These are phyloP conservation scores for Macrosiphum euphorbiae DNA, from an alignment of 2,888 invertebrate genomes.

Conservation along the genomic window DNA sequence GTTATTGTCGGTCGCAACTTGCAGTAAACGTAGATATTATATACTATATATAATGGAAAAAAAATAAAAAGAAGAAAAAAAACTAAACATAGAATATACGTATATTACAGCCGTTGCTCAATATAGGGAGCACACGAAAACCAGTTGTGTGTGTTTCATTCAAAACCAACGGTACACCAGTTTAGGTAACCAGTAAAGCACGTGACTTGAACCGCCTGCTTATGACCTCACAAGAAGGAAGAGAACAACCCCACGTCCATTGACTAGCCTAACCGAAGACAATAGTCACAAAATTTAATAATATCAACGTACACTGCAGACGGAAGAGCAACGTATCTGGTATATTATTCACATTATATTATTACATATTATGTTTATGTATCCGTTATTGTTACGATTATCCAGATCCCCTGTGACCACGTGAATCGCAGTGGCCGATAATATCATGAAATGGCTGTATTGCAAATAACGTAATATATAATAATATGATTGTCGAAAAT, in stretches of 20 bases:
- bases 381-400: background rate
- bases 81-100: background rate
- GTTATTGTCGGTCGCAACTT: background rate
- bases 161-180: constrained; percentile 64
- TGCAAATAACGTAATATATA: background rate
- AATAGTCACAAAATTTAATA: constrained; percentile 22
- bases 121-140: constrained; percentile 62
- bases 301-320: background rate
- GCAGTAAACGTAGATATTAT: background rate
- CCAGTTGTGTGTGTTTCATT: constrained; percentile 59
- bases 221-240: constrained; percentile 61
- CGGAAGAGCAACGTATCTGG: background rate
- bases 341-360: background rate
- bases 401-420: background rate
- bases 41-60: background rate
- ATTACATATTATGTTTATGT: background rate
- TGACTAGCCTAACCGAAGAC: constrained; percentile 21
- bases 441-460: background rate
- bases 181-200: constrained; percentile 64
- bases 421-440: background rate
- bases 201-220: constrained; percentile 60
- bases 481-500: background rate
- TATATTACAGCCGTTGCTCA: constrained; percentile 39
- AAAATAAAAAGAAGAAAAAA: background rate
- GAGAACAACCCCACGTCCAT: constrained; percentile 35